Conservation (phyloP, 2,113 vertebrate genomes). For the Pteruthius melanotis region DNA sequence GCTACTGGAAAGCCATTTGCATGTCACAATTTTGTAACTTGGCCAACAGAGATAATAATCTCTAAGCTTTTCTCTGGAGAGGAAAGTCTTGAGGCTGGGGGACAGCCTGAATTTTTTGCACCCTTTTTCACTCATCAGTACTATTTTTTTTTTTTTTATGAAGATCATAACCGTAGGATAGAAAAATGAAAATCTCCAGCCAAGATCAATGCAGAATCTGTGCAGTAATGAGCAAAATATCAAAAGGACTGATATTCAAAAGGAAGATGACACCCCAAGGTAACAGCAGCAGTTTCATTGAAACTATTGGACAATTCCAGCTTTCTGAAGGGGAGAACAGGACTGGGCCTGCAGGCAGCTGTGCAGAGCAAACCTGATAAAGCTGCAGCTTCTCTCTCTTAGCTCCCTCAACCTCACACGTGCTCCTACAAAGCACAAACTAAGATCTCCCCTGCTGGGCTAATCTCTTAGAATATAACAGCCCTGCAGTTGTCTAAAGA, state of each 20-base stretch:
- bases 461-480: constrained; percentile 6
- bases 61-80: neutral
- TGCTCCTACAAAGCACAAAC: neutral
- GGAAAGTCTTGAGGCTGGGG: neutral
- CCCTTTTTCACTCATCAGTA: neutral
- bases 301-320: neutral
- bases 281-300: neutral
- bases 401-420: neutral
- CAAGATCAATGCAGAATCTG: neutral
- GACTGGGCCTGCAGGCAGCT: neutral
- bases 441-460: neutral
- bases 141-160: neutral
- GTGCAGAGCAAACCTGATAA: neutral
- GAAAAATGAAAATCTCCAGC: neutral
- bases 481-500: neutral
- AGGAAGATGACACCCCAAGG: neutral
- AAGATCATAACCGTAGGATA: neutral
- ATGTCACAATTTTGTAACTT: neutral
- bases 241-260: neutral
- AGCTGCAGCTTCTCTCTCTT: neutral
- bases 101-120: neutral
- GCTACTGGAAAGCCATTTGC: neutral
- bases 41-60: neutral
- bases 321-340: neutral
- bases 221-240: neutral